These are phyloP conservation scores for Drosophila sechellia DNA, from an alignment of 1,140 invertebrate species.

Conservation along the genomic window DNA sequence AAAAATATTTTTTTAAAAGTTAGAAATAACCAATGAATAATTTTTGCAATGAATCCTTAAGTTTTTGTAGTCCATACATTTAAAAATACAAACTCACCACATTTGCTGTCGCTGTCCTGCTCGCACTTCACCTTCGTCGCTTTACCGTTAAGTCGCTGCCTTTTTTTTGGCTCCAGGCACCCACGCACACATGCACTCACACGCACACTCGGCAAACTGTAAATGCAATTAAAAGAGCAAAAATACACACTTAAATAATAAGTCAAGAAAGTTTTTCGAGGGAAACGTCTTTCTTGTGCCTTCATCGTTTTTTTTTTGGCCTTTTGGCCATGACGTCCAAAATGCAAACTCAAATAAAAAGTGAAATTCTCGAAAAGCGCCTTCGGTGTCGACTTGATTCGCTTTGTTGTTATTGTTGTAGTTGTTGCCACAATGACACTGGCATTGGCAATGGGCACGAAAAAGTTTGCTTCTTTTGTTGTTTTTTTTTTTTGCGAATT, in stretches of 20 bases:
- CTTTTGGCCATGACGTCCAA: constrained; percentile 38
- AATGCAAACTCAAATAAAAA: constrained; percentile 53
- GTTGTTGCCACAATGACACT: constrained; percentile 41
- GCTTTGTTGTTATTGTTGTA: constrained; percentile 12
- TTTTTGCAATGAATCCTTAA: too few relatives aligned
- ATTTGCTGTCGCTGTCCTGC: constrained; percentile 9
- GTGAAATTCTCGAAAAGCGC: constrained; percentile 39
- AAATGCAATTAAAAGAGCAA: constrained; percentile 49
- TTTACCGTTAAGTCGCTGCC: constrained; percentile 14
- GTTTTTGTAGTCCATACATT: background rate
- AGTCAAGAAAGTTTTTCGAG: constrained; percentile 31
- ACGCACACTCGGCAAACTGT: constrained; percentile 43
- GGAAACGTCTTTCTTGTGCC: constrained; percentile 15
- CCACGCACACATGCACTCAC: background rate
- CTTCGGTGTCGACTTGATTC: constrained; percentile 34
- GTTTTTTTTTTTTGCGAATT: constrained; percentile 3
- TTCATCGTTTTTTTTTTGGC: constrained; percentile 1
- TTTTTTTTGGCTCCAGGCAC: constrained; percentile 14
- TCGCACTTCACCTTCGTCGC: constrained; percentile 1
- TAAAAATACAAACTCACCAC: constrained; percentile 11
- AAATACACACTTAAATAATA: constrained; percentile 24
- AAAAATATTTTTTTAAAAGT: too few relatives aligned
- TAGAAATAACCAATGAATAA: too few relatives aligned
- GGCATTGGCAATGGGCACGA: constrained; percentile 49
- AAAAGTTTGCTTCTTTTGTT: constrained; percentile 10